These are phyloP conservation scores for Congeria kusceri DNA, from an alignment of 2,888 invertebrate species.

Conservation along the genomic window DNA sequence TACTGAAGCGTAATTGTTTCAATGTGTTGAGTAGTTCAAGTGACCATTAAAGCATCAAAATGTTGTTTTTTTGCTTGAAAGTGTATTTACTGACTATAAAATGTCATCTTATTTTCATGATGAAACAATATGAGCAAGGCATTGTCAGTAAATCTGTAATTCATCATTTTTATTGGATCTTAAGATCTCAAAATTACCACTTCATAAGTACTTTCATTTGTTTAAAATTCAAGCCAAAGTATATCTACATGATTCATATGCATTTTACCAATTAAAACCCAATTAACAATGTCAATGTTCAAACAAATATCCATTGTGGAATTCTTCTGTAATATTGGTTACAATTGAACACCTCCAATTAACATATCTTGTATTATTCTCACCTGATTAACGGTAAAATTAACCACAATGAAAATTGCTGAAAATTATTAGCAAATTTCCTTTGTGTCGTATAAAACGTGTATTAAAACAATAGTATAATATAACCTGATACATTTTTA, in stretches of 20 bases:
- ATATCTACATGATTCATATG: conserved; percentile 41
- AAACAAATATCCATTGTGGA: conserved; percentile 21
- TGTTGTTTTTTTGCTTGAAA: too few species aligned
- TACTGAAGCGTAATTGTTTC: too few species aligned
- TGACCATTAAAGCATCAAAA: too few species aligned
- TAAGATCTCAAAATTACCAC: too few species aligned
- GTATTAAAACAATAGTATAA: conserved; percentile 63
- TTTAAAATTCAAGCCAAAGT: conserved; percentile 25
- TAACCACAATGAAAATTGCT: conserved; percentile 32
- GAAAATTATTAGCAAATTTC: conserved; percentile 32
- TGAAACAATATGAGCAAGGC: too few species aligned
- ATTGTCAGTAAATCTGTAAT: too few species aligned
- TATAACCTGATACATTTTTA: conserved; percentile 52
- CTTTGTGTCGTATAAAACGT: conserved; percentile 48
- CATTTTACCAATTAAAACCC: conserved; percentile 40
- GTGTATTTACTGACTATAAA: too few species aligned
- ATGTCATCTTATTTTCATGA: too few species aligned
- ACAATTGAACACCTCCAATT: conserved; percentile 26
- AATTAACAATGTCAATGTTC: conserved; percentile 49
- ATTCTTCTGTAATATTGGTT: conserved; percentile 1
- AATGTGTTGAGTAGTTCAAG: too few species aligned
- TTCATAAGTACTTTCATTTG: neutral
- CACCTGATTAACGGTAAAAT: conserved; percentile 10
- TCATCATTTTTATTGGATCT: too few species aligned
- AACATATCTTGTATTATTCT: conserved; percentile 39